These are phyloP conservation scores for Protodeltote pygarga DNA, from an alignment of 2,888 invertebrate species.

Conservation along the genomic window DNA sequence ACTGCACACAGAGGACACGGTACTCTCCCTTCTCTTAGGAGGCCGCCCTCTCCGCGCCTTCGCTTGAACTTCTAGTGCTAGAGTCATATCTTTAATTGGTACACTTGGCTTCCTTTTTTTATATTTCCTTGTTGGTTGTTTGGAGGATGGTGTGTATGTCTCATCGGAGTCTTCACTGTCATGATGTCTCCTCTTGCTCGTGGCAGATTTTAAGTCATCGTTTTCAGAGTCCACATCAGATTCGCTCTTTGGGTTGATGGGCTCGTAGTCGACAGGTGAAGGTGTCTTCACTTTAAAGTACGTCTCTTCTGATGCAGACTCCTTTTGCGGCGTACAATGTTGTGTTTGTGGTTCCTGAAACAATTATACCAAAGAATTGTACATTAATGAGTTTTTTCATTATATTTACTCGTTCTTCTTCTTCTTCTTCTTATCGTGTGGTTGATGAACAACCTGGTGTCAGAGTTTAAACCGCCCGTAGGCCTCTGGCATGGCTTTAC, in stretches of 20 bases:
- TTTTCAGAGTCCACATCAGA: constrained; percentile 75
- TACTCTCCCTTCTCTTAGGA: constrained; percentile 83
- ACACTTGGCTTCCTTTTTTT: constrained; percentile 73
- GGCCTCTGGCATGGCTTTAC: too few species aligned
- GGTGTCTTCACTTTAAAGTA: constrained; percentile 57
- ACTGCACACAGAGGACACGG: constrained; percentile 78
- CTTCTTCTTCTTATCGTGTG: too few species aligned
- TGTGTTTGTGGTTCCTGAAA: constrained; percentile 59
- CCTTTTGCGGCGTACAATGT: constrained; percentile 54
- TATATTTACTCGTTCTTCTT: too few species aligned
- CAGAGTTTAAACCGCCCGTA: too few species aligned
- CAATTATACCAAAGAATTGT: too few species aligned
- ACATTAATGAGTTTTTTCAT: too few species aligned
- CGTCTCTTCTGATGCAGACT: constrained; percentile 41
- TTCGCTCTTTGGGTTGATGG: constrained; percentile 79
- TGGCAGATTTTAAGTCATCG: constrained; percentile 64
- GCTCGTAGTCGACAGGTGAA: constrained; percentile 69
- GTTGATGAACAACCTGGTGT: too few species aligned
- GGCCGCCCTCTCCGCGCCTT: constrained; percentile 85
- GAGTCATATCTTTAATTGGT: constrained; percentile 78
- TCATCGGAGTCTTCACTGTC: constrained; percentile 81
- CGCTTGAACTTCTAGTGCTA: constrained; percentile 74
- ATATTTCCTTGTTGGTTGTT: constrained; percentile 68
- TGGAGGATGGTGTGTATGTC: constrained; percentile 74
- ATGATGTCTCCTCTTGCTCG: constrained; percentile 61